Conservation (phyloP, 2,888 invertebrate species). For the Eurytoma adleriae region DNA sequence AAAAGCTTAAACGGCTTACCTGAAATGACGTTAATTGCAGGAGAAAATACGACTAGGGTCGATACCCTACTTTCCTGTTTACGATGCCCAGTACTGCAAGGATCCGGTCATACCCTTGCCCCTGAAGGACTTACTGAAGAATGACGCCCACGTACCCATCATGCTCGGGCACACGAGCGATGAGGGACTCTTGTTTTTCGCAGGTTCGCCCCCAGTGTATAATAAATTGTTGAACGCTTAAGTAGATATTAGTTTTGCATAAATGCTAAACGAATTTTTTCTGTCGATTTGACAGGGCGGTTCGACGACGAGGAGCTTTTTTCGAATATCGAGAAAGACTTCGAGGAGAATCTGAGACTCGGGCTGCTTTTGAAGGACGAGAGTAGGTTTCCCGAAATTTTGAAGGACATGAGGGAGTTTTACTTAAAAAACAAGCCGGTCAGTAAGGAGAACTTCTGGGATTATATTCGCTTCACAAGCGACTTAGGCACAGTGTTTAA, state of each 20-base stretch:
- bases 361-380: conserved; percentile 63
- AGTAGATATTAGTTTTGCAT: background rate
- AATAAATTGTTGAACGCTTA: background rate
- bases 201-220: background rate
- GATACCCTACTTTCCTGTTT: background rate
- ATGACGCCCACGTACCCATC: conserved; percentile 33
- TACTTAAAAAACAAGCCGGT: conserved; percentile 77
- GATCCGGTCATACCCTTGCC: conserved; percentile 16
- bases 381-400: conserved; percentile 65
- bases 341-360: conserved; percentile 71
- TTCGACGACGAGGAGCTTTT: conserved; percentile 3
- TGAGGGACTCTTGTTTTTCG: conserved; percentile 13
- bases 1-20: background rate
- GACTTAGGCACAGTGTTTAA: conserved; percentile 77
- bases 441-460: conserved; percentile 54
- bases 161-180: conserved; percentile 27
- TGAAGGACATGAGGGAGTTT: conserved; percentile 73
- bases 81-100: conserved; percentile 8
- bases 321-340: too few relatives aligned
- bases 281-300: background rate
- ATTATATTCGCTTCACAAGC: conserved; percentile 19
- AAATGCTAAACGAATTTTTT: too few relatives aligned
- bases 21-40: background rate
- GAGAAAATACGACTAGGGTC: background rate
- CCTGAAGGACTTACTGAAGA: conserved; percentile 7